Base-by-base conservation (phyloP, 2,888 invertebrate genomes). In the Agrilus cyanescens region DNA sequence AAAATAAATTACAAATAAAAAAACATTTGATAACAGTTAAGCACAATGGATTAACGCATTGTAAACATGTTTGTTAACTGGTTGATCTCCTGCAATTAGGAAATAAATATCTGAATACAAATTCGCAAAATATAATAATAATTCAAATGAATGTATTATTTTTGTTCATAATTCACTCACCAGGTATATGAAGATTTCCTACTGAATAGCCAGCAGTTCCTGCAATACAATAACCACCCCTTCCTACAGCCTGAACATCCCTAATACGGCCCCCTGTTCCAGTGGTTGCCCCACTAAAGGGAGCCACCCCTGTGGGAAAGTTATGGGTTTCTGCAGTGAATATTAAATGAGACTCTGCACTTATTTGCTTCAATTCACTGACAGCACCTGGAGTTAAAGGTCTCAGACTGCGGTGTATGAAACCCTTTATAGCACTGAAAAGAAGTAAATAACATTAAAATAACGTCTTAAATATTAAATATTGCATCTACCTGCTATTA, bases 251-350 rank as follows among this genome's bases (percentile, higher is more conserved):
- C 65, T 97, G 94, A 0, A 96, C 88, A 67, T 98, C 97, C 46
- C 96, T 73, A 43, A 97, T 82, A 33, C 97, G 75, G 0, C 97
- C 97, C 1, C 97, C 97, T 0, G 96, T 95, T 16, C 97, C 97
- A 0, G 97, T 97, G 0, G 96, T 93, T 0, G 97, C 96, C 0
- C 97, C 97, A 67, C 94, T 93, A 53, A 97, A 97, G 0, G 96
- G 96, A 0, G 95, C 93, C 8, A 97, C 94, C 0, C 94, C 93
- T 0, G 94, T 95, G 1, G 94, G 94, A 75, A 97, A 97, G 64
- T 97, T 97, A 67, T 98, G 97, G 0, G 97, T 98, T 70, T 98
- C 97, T 0, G 97, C 97, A 0, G 97, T 97, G 61, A 97, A 96
- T 57, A 95, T 91, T 32, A 97, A 79, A 66, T 97, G 91, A 1